phyloP scores from a whole-genome alignment of 2,797 vertebrate species.

The Falco novaeseelandiae region DNA sequence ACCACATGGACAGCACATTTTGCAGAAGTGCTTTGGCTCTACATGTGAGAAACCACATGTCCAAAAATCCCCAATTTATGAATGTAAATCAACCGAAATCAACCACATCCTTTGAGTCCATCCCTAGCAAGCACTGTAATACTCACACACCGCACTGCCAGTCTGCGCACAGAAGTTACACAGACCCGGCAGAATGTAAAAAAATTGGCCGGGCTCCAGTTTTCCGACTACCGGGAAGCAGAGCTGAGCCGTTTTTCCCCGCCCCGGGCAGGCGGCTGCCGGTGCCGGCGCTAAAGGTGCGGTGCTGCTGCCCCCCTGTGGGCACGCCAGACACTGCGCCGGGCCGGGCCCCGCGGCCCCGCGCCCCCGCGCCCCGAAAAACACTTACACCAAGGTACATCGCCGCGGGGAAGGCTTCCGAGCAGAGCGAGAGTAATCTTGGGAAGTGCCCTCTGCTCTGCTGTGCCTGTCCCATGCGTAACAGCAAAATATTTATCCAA shows the following conservation, averaged over 20 bases:
- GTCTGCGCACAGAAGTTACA: accelerated
- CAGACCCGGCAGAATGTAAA: accelerated
- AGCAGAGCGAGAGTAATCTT: accelerated
- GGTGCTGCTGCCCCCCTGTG: constrained; percentile 60
- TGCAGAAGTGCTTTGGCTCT: not conserved
- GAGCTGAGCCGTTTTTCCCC: not conserved
- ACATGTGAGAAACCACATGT: accelerated
- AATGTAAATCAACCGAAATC: not conserved
- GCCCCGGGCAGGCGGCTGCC: not conserved
- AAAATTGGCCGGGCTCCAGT: accelerated
- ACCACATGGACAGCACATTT: not conserved
- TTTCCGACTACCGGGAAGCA: accelerated
- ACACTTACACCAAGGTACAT: accelerated
- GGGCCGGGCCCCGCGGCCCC: not conserved
- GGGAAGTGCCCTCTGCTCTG: not conserved
- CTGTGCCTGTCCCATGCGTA: accelerated
- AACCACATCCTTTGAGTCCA: accelerated
- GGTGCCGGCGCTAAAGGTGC: not conserved
- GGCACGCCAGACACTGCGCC: not conserved
- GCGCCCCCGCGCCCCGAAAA: no score
- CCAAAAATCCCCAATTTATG: not conserved
- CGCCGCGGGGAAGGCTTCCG: accelerated
- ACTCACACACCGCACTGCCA: accelerated
- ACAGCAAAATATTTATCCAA: accelerated
- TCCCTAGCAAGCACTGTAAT: accelerated